A percentile compares a stretch with the other conserved stretches of the same genome.
These are phyloP conservation scores for Phorcus lineatus DNA, from an alignment of 2,888 invertebrate species.

Conservation along the genomic window DNA sequence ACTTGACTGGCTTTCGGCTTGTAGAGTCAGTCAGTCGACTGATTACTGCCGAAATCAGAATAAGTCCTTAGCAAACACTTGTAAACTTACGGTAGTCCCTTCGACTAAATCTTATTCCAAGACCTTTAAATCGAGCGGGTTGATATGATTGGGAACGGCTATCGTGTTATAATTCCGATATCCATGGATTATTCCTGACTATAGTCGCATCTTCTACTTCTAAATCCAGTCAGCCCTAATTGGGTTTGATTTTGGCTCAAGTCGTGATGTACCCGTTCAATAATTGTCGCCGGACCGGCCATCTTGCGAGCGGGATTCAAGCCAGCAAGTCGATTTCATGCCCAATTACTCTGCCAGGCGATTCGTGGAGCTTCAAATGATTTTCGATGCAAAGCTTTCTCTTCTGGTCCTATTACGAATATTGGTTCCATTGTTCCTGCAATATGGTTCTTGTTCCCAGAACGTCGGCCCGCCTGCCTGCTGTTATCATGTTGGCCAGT, in stretches of 20 bases:
- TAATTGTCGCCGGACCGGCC: background rate
- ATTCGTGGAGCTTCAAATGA: slow-evolving; percentile 11
- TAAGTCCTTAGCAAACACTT: slow-evolving; percentile 17
- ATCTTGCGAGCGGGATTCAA: background rate
- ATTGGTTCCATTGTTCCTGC: slow-evolving; percentile 12
- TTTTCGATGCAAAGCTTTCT: slow-evolving; percentile 20
- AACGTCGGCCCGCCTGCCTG: background rate
- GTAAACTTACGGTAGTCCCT: slow-evolving; percentile 6
- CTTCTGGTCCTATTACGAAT: slow-evolving; percentile 7
- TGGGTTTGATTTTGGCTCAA: slow-evolving; percentile 21
- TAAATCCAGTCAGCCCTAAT: slow-evolving; percentile 21
- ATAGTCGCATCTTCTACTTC: background rate
- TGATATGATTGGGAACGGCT: background rate
- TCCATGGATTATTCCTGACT: slow-evolving; percentile 2
- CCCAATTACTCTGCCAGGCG: background rate
- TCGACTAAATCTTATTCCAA: slow-evolving; percentile 11
- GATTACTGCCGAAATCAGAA: slow-evolving; percentile 5
- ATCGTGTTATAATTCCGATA: slow-evolving; percentile 24
- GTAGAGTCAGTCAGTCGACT: background rate
- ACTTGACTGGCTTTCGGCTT: background rate
- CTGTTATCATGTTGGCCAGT: background rate
- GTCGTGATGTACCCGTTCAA: background rate
- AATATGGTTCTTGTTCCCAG: slow-evolving; percentile 1
- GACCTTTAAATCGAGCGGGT: slow-evolving; percentile 7
- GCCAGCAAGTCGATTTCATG: slow-evolving; percentile 14